Evolutionary conservation across 2,888 invertebrate species (phyloP), one percentile per base, ranked within the genome.

Genomic region (Metalampra italica): DNA sequence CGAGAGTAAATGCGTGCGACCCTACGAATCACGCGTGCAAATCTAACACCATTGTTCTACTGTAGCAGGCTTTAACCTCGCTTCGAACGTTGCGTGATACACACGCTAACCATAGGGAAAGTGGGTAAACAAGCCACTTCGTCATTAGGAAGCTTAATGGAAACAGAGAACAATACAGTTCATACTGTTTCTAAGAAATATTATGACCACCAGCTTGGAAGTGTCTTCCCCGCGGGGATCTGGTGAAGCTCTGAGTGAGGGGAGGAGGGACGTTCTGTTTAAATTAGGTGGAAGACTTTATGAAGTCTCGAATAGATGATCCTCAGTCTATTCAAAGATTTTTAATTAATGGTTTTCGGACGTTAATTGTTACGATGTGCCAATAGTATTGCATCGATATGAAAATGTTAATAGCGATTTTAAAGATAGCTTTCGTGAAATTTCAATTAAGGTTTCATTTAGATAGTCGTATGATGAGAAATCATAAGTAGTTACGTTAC

Each of bases 261-360:
- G 32, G 11, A 11, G 32, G 32, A 4, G 32, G 11, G 32, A 22
- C 2, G 22, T 5, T 22, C 22, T 2, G 22, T 22, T 22, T n/a
- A 36, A n/a, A 36, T 36, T 1, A 36, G 36, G 3, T 34, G 7
- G 34, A 34, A 34, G 11, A 34, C 30, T 30, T 30, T 30, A 30
- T 8, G 30, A 30, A 30, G 7, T 30, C 34, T 8, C 34, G 34
- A 34, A n/a, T 9, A 34, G 9, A 34, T 9, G 11, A 36, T 43
- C 43, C 30, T 30, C 30, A 36, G 36, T 36, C 41, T 29, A 29
- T 42, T 42, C 41, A n/a, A 60, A 53, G 50, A 46, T 64, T 60
- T 64, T 60, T 68, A 69, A 75, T 75, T 77, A 77, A 78, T 77
- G 71, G 66, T 66, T 59, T 57, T 64, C 47, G 58, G 62, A 60